Conservation (phyloP, 2,888 invertebrate species). For the Stenodema calcarata region DNA sequence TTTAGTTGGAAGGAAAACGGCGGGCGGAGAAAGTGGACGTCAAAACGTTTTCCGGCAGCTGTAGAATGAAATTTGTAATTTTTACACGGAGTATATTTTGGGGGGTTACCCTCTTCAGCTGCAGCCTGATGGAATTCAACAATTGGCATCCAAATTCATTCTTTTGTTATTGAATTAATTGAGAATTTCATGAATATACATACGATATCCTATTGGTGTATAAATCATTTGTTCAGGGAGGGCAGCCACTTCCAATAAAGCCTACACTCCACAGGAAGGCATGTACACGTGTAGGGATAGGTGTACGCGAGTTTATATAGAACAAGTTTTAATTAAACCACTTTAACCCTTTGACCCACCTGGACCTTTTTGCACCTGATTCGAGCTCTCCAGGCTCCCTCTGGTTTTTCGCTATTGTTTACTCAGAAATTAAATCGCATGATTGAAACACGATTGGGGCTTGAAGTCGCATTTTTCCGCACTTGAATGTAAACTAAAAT, state of each 20-base stretch:
- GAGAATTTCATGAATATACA: no score
- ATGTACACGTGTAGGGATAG: neutral
- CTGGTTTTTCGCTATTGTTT: neutral
- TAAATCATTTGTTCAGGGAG: neutral
- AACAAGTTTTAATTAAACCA: slow-evolving; percentile 31
- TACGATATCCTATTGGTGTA: no score
- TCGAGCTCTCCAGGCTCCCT: neutral
- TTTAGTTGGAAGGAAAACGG: no score
- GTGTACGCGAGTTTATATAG: neutral
- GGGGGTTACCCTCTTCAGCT: no score
- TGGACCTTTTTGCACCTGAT: neutral
- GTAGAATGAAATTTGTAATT: no score
- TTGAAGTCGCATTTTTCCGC: neutral
- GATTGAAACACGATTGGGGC: neutral
- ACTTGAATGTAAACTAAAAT: neutral
- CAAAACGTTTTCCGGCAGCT: no score
- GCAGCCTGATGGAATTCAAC: no score
- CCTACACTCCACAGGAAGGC: neutral
- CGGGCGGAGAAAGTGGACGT: no score
- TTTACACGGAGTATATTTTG: no score
- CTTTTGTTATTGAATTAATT: neutral
- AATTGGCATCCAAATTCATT: neutral
- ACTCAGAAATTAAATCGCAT: neutral
- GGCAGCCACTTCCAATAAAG: neutral
- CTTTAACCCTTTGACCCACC: neutral